A percentile compares a stretch with the other conserved stretches of the same genome.
Conservation (phyloP, 2,888 invertebrate genomes). For the Calliopum simillimum region DNA sequence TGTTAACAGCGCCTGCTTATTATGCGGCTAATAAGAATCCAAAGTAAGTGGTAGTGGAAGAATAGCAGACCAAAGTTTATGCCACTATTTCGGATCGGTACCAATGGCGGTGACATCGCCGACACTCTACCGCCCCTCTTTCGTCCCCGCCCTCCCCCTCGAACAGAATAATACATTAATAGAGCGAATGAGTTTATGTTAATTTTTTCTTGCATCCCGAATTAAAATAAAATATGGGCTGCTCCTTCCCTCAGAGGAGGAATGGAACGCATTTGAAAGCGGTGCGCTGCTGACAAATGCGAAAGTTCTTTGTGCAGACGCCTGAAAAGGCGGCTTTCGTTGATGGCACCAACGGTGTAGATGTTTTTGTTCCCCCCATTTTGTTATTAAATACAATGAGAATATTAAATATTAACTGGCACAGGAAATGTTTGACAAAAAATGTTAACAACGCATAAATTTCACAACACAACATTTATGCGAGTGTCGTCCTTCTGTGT, state of each 20-base stretch:
- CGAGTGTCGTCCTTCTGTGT: background rate
- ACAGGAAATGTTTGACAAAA: conserved; percentile 10
- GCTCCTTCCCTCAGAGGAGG: background rate
- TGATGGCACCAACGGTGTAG: background rate
- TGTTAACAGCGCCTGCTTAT: conserved; percentile 27
- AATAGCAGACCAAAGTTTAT: conserved; percentile 1
- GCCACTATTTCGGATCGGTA: background rate
- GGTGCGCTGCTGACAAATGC: background rate
- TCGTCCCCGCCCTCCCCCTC: background rate
- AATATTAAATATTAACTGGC: background rate
- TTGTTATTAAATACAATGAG: no score
- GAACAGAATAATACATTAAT: background rate
- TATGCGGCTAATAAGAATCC: conserved; percentile 13
- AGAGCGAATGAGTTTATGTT: conserved; percentile 3
- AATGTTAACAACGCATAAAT: conserved; percentile 15
- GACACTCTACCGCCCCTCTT: background rate
- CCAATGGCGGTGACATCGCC: conserved; percentile 30
- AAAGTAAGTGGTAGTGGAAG: no score
- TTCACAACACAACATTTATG: background rate
- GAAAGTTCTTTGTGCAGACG: background rate
- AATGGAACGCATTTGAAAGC: background rate
- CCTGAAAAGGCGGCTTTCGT: background rate
- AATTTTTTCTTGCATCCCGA: conserved; percentile 5
- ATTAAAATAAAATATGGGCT: conserved; percentile 11
- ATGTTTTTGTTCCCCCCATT: no score